Base-by-base conservation (phyloP, 2,797 vertebrate genomes). In the Linurgus olivaceus region DNA sequence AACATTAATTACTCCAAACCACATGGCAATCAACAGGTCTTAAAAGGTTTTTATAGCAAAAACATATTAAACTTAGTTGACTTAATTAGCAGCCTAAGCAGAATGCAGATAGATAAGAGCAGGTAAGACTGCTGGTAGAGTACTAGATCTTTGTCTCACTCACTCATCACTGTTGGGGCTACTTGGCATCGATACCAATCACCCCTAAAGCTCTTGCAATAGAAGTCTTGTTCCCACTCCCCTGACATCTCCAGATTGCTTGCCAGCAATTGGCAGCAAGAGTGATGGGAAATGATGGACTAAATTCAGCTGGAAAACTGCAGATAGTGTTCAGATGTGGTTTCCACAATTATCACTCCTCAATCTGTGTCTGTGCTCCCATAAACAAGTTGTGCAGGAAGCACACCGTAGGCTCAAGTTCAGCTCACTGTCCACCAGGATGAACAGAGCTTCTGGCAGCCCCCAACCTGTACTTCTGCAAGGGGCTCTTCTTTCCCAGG, bases 1-100 rank as follows among this genome's bases (percentile, higher is more conserved):
- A 81, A 94, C 55, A 86, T 17, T 16, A 96, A 74, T 90, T 76
- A 89, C 57, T 82, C 42, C 61, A 87, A 96, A 93, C 67, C 75
- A 91, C 79, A 86, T 1, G 2, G 85, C 44, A 92, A 33, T 81
- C 52, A 77, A 77, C 45, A 84, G 15, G 45, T 65, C 45, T 89
- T 77, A 84, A 66, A 52, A 88, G 35, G 21, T 3, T 78, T 83
- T 93, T 70, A 67, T 18, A 71, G 45, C 26, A 92, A 67, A 86
- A 91, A 63, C 9, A 3, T 31, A 81, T 52, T 79, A 48, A 75
- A 61, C 44, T 35, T 44, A 76, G 15, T 51, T 81, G 23, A 84
- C 18, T 63, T 17, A 13, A 76, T 61, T 38, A 73, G 52, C 42
- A 77, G 47, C 11, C 51, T 31, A n/a, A 78, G 76, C 28, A 65